A percentile compares a stretch with the other conserved stretches of the same genome.
These are phyloP conservation scores for Drosophila merina DNA, from an alignment of 2,888 invertebrate genomes.

Conservation along the genomic window DNA sequence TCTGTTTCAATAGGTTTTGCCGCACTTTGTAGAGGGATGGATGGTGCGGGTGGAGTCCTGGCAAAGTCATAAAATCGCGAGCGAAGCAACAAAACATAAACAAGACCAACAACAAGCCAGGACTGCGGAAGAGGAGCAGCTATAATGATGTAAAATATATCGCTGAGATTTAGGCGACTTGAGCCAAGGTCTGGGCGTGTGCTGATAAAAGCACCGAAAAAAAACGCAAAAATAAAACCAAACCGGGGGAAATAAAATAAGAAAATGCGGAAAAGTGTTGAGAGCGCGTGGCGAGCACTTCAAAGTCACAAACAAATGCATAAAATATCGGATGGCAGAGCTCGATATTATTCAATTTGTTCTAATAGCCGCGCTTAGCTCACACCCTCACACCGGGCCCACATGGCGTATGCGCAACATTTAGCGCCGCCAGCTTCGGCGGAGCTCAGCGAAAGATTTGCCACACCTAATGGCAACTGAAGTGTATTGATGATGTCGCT, in stretches of 20 bases:
- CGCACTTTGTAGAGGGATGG: slow-evolving; percentile 13
- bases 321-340: slow-evolving; percentile 55
- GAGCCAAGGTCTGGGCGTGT: slow-evolving; percentile 64
- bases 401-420: slow-evolving; percentile 73
- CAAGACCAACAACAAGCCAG: slow-evolving; percentile 36
- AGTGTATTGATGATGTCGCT: slow-evolving; percentile 74
- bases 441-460: slow-evolving; percentile 23
- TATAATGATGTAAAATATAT: slow-evolving; percentile 78
- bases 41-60: slow-evolving; percentile 23
- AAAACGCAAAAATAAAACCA: slow-evolving; percentile 21
- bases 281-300: slow-evolving; percentile 54
- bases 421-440: slow-evolving; percentile 36
- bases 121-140: slow-evolving; percentile 42
- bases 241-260: slow-evolving; percentile 23
- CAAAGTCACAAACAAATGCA: slow-evolving; percentile 76
- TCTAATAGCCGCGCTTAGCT: slow-evolving; percentile 74
- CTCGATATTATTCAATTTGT: slow-evolving; percentile 75
- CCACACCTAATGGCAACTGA: slow-evolving; percentile 50
- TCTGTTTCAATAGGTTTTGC: slow-evolving; percentile 68
- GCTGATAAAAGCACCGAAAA: slow-evolving; percentile 67
- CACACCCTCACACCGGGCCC: slow-evolving; percentile 31
- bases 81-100: slow-evolving; percentile 66
- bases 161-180: slow-evolving; percentile 74
- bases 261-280: slow-evolving; percentile 51
- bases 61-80: slow-evolving; percentile 75